These are phyloP conservation scores for Nothobranchius kuhntae DNA, from an alignment of 2,113 vertebrate species.

Conservation along the genomic window DNA sequence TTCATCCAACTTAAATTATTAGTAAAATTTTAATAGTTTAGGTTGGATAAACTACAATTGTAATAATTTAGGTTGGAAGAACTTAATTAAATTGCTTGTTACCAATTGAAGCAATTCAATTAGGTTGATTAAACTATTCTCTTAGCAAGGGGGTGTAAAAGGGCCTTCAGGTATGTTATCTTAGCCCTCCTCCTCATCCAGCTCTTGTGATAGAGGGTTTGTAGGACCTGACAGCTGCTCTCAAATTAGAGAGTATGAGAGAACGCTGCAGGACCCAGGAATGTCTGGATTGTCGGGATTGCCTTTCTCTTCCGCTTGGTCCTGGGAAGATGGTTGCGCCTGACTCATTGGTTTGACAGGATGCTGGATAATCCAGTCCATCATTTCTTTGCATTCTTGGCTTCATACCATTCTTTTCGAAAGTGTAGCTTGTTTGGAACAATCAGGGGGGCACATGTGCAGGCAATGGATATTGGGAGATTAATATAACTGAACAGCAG, in stretches of 20 bases:
- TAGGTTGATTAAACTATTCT: too few species aligned
- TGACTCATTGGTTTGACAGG: constrained; percentile 34
- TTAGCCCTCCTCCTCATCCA: constrained; percentile 28
- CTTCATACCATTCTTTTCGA: constrained; percentile 45
- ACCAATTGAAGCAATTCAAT: too few species aligned
- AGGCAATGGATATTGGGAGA: constrained; percentile 27
- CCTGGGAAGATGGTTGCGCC: constrained; percentile 68
- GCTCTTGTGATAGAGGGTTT: constrained; percentile 75
- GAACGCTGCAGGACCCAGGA: constrained; percentile 67
- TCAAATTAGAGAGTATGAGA: constrained; percentile 81
- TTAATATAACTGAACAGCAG: constrained; percentile 53
- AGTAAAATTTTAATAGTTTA: too few species aligned
- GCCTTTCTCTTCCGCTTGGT: constrained; percentile 64
- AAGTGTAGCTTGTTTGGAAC: constrained; percentile 33
- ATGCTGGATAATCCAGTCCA: constrained; percentile 47
- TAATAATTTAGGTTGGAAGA: too few species aligned
- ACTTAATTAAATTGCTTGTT: too few species aligned
- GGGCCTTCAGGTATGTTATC: constrained; percentile 12
- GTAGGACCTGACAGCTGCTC: constrained; percentile 77
- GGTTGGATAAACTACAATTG: too few species aligned
- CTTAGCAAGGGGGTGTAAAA: too few species aligned
- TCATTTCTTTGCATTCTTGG: constrained; percentile 40
- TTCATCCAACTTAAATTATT: too few species aligned
- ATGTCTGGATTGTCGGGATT: constrained; percentile 76
- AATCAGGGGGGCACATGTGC: constrained; percentile 14